phyloP scores from a whole-genome alignment of 1,140 invertebrate genomes.

The Caerostris darwini region DNA sequence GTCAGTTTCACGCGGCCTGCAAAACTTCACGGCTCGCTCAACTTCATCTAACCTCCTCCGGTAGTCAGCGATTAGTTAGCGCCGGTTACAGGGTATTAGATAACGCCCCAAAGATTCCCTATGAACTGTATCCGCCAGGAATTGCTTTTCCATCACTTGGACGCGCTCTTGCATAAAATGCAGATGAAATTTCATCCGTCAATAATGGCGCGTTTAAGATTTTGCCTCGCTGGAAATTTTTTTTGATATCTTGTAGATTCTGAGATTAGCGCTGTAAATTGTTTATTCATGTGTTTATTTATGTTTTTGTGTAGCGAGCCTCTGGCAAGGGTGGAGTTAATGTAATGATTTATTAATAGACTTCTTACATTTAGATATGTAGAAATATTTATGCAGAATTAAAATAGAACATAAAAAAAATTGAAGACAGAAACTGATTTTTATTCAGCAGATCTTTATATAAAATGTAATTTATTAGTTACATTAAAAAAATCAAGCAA shows the following conservation, averaged over 20 bases:
- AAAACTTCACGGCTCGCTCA: not conserved
- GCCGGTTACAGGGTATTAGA: slow-evolving; percentile 1
- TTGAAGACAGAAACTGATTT: too few relatives aligned
- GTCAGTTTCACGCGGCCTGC: not conserved
- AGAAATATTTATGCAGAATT: too few relatives aligned
- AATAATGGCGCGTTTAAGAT: not conserved
- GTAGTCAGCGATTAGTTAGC: not conserved
- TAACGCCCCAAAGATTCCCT: not conserved
- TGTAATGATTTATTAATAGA: too few relatives aligned
- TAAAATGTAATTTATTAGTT: too few relatives aligned
- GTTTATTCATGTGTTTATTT: too few relatives aligned
- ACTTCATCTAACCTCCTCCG: not conserved
- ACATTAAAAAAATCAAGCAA: too few relatives aligned
- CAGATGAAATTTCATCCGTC: not conserved
- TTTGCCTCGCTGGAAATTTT: not conserved
- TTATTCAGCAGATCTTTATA: too few relatives aligned
- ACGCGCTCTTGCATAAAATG: not conserved
- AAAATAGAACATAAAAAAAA: too few relatives aligned
- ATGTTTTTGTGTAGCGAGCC: too few relatives aligned
- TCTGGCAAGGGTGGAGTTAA: too few relatives aligned
- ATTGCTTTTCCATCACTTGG: not conserved
- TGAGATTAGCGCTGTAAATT: too few relatives aligned
- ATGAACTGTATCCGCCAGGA: not conserved
- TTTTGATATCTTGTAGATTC: not conserved
- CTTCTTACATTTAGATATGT: too few relatives aligned